Percentiles rank a stretch among this genome's conserved stretches.
phyloP scores from a whole-genome alignment of 1,140 invertebrate species.

The Capitella teleta region DNA sequence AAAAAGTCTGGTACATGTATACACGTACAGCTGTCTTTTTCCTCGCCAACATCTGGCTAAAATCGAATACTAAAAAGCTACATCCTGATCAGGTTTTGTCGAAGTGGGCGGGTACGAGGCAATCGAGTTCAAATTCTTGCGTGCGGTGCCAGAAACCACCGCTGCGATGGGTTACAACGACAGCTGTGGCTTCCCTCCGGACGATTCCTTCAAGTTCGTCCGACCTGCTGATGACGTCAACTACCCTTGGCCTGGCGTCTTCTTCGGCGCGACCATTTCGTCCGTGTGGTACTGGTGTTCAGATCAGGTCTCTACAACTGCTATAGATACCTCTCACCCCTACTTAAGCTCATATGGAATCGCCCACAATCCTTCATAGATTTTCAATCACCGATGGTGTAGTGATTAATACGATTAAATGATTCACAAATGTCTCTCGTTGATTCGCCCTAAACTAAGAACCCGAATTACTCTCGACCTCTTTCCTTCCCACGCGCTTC shows the following conservation, averaged over 20 bases:
- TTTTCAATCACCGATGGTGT: too few species aligned
- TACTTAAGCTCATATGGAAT: too few species aligned
- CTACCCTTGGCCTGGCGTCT: constrained; percentile 50
- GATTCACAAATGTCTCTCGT: too few species aligned
- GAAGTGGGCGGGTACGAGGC: constrained; percentile 38
- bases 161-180: not conserved
- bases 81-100: constrained; percentile 40
- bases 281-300: constrained; percentile 51
- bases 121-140: constrained; percentile 28
- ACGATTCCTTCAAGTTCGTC: constrained; percentile 45
- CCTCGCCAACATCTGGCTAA: too few species aligned
- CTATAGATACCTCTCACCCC: not conserved
- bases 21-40: too few species aligned
- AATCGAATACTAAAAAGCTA: too few species aligned
- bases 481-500: too few species aligned
- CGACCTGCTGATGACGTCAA: constrained; percentile 36
- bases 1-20: too few species aligned
- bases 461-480: too few species aligned
- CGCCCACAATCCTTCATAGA: too few species aligned
- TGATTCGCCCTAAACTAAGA: too few species aligned
- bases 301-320: constrained; percentile 41
- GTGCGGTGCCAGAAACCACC: constrained; percentile 17
- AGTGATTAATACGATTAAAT: too few species aligned
- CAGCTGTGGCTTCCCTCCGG: constrained; percentile 18
- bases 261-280: constrained; percentile 46